Base-by-base conservation (phyloP, 2,888 invertebrate species). In the Andricus curvator region DNA sequence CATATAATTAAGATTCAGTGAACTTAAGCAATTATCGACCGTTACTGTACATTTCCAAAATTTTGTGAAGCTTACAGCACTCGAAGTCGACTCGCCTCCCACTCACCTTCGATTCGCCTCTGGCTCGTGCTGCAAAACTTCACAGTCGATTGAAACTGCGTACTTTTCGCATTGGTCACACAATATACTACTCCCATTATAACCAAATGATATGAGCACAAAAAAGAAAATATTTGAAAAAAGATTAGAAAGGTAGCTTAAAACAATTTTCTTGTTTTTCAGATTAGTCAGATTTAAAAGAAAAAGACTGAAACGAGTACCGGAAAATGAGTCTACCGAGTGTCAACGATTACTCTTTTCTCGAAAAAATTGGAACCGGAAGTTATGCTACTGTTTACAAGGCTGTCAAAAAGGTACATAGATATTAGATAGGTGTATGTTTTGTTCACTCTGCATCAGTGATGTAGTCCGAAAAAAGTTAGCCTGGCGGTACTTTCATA, bases 381-480 rank as follows among this genome's bases (percentile, higher is more conserved):
- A 97, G 96, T 85, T 98, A 97, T 93, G 96, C 97, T 0, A 96
- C 96, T 0, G 98, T 98, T 0, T 97, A 96, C 91, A 97, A 97
- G 93, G 97, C 97, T 0, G 94, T 94, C 82, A 94, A 94, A 86
- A 96, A 96, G 94, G 96, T 95, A 89, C 86, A 90, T 56, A 56
- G 4, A 56, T 56, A n/a, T 20, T 9, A 56, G 8, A 56, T 56
- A 56, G n/a, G 8, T n/a, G 8, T n/a, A 48, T 48, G 48, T 48
- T 44, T 48, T 48, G 0, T 48, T 17, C 17, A 48, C 48, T 17
- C 17, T 17, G 17, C 44, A 44, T 15, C 11, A 15, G 44, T 37
- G 37, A 8, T 37, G 1, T 37, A 37, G 9, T 8, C 37, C 8
- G 1, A 8, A 37, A 37, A 8, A 37, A 9, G 8, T 1, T 37